These are phyloP conservation scores for Heliconius melpomene DNA, from an alignment of 1,140 invertebrate genomes.

Conservation along the genomic window DNA sequence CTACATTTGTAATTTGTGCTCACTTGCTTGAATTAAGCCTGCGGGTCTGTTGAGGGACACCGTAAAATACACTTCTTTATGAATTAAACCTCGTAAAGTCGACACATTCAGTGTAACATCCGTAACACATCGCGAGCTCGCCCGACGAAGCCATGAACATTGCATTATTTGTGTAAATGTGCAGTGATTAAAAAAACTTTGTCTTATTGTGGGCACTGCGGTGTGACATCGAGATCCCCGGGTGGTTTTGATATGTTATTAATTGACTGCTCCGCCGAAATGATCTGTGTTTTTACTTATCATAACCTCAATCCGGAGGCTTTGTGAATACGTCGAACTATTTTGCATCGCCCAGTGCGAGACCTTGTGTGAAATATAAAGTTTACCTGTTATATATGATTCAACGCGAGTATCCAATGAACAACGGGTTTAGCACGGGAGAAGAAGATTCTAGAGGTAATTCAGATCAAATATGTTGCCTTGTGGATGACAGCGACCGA, in stretches of 20 bases:
- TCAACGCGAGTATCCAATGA: conserved; percentile 83
- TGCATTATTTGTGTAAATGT: conserved; percentile 54
- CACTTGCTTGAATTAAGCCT: conserved; percentile 27
- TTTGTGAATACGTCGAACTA: conserved; percentile 72
- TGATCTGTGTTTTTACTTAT: conserved; percentile 65
- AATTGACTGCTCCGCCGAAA: conserved; percentile 55
- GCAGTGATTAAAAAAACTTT: conserved; percentile 54
- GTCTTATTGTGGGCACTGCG: conserved; percentile 35
- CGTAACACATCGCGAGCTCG: conserved; percentile 23
- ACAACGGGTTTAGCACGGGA: conserved; percentile 94
- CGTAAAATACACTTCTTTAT: conserved; percentile 2
- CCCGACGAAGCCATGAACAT: conserved; percentile 48
- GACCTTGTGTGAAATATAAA: conserved; percentile 53
- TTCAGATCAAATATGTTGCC: conserved; percentile 95
- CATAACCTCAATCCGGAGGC: conserved; percentile 71
- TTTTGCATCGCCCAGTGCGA: conserved; percentile 59
- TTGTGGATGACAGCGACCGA: conserved; percentile 93
- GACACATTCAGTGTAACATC: conserved; percentile 15
- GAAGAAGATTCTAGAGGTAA: conserved; percentile 93
- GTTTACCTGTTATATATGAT: conserved; percentile 79
- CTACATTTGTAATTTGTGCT: conserved; percentile 40
- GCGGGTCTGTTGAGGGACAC: conserved; percentile 13
- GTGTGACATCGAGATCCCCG: conserved; percentile 40
- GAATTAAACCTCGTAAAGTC: conserved; percentile 8
- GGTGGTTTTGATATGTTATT: conserved; percentile 49